These are phyloP conservation scores for Bugulina stolonifera DNA, from an alignment of 2,888 invertebrate species.

Conservation along the genomic window DNA sequence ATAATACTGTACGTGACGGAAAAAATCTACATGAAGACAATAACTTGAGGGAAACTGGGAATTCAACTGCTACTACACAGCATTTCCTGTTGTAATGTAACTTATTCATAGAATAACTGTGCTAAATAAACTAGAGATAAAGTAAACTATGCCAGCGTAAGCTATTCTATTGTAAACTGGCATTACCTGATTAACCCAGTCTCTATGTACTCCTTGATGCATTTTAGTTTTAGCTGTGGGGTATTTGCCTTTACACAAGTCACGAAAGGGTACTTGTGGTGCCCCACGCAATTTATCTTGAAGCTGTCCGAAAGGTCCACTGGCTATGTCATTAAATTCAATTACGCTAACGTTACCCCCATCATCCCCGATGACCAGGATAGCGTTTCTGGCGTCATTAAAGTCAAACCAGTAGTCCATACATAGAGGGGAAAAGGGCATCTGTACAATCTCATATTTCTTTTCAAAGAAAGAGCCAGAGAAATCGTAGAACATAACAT, in stretches of 20 bases:
- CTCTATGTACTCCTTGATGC: slow-evolving; percentile 36
- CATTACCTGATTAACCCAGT: slow-evolving; percentile 62
- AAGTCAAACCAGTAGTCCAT: slow-evolving; percentile 61
- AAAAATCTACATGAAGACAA: too few species aligned
- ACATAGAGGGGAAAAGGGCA: slow-evolving; percentile 59
- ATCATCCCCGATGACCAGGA: slow-evolving; percentile 68
- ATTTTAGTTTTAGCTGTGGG: slow-evolving; percentile 26
- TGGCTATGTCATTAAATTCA: slow-evolving; percentile 33
- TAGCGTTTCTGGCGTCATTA: slow-evolving; percentile 58
- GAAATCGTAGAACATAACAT: slow-evolving; percentile 69
- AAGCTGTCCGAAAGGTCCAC: slow-evolving; percentile 26
- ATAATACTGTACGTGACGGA: too few species aligned
- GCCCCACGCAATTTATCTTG: slow-evolving; percentile 23
- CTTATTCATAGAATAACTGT: background rate
- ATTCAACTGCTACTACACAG: too few species aligned
- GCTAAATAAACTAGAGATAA: background rate
- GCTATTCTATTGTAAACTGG: too few species aligned
- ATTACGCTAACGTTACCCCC: slow-evolving; percentile 59
- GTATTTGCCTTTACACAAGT: slow-evolving; percentile 24
- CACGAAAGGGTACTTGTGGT: slow-evolving; percentile 20
- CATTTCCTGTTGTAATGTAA: background rate
- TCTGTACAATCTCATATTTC: slow-evolving; percentile 59
- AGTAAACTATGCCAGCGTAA: too few species aligned
- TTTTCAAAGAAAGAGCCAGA: slow-evolving; percentile 66
- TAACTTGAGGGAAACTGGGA: too few species aligned